Percentiles rank a stretch among this genome's conserved stretches.
These are phyloP conservation scores for Procavia capensis DNA, from an alignment of 2,113 vertebrate species.

Conservation along the genomic window DNA sequence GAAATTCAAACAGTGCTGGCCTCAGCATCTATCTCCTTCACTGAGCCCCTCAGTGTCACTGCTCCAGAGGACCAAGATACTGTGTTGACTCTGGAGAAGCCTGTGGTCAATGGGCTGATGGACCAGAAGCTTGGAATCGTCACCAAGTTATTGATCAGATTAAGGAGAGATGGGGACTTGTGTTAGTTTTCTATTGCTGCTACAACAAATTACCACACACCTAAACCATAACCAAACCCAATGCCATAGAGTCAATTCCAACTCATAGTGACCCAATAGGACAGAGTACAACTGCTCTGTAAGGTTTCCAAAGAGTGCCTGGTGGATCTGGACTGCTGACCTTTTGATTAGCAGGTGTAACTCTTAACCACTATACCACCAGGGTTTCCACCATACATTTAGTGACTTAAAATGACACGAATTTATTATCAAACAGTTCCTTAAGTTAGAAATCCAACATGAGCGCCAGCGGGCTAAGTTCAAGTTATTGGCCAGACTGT, in stretches of 20 bases:
- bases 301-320: too few relatives aligned
- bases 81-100: neutral
- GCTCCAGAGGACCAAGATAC: neutral
- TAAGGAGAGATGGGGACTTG: neutral
- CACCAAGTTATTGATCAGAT: neutral
- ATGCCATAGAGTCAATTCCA: too few relatives aligned
- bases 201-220: neutral
- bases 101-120: neutral
- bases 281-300: too few relatives aligned
- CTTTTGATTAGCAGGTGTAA: too few relatives aligned
- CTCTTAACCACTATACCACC: too few relatives aligned
- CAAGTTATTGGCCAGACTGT: neutral
- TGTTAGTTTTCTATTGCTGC: neutral
- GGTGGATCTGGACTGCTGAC: too few relatives aligned
- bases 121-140: neutral
- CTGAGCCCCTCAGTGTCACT: too few relatives aligned
- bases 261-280: too few relatives aligned
- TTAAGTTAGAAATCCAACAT: neutral
- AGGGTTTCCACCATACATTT: neutral
- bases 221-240: too few relatives aligned
- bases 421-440: neutral
- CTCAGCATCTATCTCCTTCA: neutral
- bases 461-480: neutral
- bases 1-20: neutral
- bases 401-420: neutral